phyloP scores from a whole-genome alignment of 1,140 invertebrate species.

The Gyrodactylus salaris region DNA sequence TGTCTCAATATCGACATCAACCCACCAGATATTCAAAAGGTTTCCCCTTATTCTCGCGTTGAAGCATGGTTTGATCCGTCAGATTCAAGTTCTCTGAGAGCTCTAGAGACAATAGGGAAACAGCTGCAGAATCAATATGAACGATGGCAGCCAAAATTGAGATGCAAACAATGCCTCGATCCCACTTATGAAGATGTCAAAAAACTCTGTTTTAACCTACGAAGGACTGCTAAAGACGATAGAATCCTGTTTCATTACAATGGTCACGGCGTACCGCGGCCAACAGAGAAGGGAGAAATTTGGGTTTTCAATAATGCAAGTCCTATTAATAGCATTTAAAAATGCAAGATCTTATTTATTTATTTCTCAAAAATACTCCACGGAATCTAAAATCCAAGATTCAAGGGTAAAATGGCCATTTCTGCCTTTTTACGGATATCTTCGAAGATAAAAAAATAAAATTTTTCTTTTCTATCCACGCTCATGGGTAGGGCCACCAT shows the following conservation, averaged over 20 bases:
- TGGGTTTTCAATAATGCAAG: constrained; percentile 89
- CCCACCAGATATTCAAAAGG: constrained; percentile 84
- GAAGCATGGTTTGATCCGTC: constrained; percentile 57
- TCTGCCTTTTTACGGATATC: too few species aligned
- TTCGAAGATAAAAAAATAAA: too few species aligned
- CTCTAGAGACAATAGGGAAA: background rate
- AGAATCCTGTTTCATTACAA: constrained; percentile 95
- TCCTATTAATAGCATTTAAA: too few species aligned
- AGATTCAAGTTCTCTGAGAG: constrained; percentile 1
- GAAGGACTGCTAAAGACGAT: constrained; percentile 93
- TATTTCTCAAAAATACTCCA: too few species aligned
- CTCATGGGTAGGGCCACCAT: too few species aligned
- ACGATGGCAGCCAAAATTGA: constrained; percentile 70
- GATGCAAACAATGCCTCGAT: constrained; percentile 55
- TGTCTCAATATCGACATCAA: constrained; percentile 95
- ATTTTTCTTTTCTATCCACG: too few species aligned
- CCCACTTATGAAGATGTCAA: constrained; percentile 91
- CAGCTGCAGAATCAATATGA: constrained; percentile 48
- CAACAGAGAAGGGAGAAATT: constrained; percentile 86
- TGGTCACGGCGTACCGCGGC: constrained; percentile 89
- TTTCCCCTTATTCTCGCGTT: constrained; percentile 60
- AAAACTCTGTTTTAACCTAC: constrained; percentile 60
- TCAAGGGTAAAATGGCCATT: too few species aligned
- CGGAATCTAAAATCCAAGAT: too few species aligned
- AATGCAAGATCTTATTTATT: too few species aligned